These are phyloP conservation scores for Macrosteles quadrilineatus DNA, from an alignment of 1,140 invertebrate species.

Conservation along the genomic window DNA sequence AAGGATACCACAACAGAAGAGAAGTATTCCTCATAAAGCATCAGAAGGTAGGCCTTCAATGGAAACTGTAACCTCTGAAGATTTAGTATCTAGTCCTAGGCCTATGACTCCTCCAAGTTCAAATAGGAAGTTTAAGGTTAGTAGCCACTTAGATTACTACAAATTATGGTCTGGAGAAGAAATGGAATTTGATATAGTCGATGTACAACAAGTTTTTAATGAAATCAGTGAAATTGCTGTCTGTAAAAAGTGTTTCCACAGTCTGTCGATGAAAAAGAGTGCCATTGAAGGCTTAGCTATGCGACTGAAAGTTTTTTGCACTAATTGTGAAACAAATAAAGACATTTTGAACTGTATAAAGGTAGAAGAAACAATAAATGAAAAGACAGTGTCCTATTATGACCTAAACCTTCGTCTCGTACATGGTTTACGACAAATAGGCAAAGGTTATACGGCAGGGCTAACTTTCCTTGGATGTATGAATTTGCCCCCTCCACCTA, in stretches of 20 bases:
- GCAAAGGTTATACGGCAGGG: constrained; percentile 33
- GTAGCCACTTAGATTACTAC: too few relatives aligned
- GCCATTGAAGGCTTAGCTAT: background rate
- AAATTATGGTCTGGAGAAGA: too few relatives aligned
- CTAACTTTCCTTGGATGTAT: constrained; percentile 33
- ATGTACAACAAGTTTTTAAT: too few relatives aligned
- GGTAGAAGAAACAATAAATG: background rate
- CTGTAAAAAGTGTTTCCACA: background rate
- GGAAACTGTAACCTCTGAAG: too few relatives aligned
- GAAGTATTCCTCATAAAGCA: too few relatives aligned
- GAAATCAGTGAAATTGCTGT: too few relatives aligned
- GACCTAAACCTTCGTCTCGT: constrained; percentile 38
- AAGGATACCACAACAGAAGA: too few relatives aligned
- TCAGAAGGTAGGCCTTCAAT: too few relatives aligned
- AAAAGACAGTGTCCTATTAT: constrained; percentile 9
- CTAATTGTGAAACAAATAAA: constrained; percentile 1
- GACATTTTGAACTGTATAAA: background rate
- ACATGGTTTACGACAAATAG: constrained; percentile 38
- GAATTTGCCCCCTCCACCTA: constrained; percentile 27
- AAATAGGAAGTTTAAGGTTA: too few relatives aligned
- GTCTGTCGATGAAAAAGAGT: background rate
- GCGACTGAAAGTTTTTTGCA: background rate
- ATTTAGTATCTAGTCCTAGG: too few relatives aligned
- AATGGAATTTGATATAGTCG: too few relatives aligned
- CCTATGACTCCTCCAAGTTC: too few relatives aligned